Evolutionary conservation across 92 coral and sea anemone genomes (phyloP).

Genomic region (Nematostella vectensis): DNA sequence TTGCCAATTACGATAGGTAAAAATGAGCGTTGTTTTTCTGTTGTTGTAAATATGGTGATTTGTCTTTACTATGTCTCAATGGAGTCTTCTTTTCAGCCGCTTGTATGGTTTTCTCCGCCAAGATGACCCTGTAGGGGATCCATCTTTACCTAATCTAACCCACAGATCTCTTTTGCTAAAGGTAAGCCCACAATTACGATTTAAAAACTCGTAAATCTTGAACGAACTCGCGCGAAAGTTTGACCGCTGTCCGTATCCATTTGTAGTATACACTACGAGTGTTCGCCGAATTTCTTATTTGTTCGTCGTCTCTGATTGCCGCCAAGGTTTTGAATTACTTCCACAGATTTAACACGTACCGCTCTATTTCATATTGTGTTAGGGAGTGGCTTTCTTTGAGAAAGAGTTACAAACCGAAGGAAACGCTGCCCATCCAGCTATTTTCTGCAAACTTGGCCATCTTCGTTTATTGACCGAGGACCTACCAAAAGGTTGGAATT

Average conservation of each 20-base stretch:
- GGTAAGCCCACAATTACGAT: constrained; percentile 52
- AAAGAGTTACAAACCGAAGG: constrained; percentile 70
- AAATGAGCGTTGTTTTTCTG: constrained; percentile 13
- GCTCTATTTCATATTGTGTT: constrained; percentile 8
- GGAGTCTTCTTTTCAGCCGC: constrained; percentile 67
- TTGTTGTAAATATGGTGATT: constrained; percentile 17
- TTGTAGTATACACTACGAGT: too few relatives aligned
- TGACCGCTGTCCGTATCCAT: too few relatives aligned
- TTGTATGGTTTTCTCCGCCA: constrained; percentile 94
- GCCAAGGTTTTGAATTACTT: constrained; percentile 14
- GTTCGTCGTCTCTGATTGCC: constrained; percentile 17
- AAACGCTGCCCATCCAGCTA: constrained; percentile 62
- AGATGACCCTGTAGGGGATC: constrained; percentile 95
- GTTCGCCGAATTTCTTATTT: constrained; percentile 8
- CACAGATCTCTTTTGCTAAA: constrained; percentile 83
- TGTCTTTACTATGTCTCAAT: constrained; percentile 8
- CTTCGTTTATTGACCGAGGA: constrained; percentile 96
- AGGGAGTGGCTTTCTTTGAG: constrained; percentile 87
- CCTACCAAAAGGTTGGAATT: constrained; percentile 73
- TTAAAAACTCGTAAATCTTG: neutral
- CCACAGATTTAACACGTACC: constrained; percentile 9
- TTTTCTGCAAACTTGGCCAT: constrained; percentile 93
- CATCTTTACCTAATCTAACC: constrained; percentile 76
- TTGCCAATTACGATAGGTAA: constrained; percentile 96
- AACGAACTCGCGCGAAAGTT: neutral